Evolutionary conservation across 2,113 vertebrate genomes (phyloP), one percentile per base, ranked within the genome.

Genomic region (Xiphophorus maculatus): DNA sequence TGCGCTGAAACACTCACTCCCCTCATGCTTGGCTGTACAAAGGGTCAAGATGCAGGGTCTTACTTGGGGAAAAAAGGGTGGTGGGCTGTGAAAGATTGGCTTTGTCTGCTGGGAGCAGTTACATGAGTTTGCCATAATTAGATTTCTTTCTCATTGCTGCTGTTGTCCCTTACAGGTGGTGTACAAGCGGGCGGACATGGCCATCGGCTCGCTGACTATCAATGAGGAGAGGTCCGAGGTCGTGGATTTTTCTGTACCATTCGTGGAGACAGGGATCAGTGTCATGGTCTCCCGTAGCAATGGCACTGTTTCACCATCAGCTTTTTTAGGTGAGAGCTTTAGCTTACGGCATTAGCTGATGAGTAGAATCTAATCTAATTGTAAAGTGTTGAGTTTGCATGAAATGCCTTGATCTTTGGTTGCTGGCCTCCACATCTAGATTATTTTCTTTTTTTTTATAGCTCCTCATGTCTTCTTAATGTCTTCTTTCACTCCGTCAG

Each of bases 261-360:
- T 97, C 61, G 96, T 97, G 76, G 96, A 97, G 91, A 97, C 96
- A 0, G 96, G 96, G 42, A 97, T 97, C 92, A 97, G 96, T 30
- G 96, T 97, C 82, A 97, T 97, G 96, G 96, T 97, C 82, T 96
- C 96, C 25, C 95, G 96, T 64, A 97, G 96, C 95, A 97, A 97
- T 17, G 96, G 96, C 78, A 97, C 96, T 0, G 96, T 97, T 63
- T 97, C 96, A 17, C 96, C 96, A 8, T 97, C 96, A 0, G 96
- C 96, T 86, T 97, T 97, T 88, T 94, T 97, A 35, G 96, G 96
- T 97, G 91, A 94, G 93, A 65, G 40, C 29, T 35, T 33, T 11
- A 77, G 30, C 85, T 72, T 74, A 58, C 66, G 48, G 73, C 44
- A 29, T 32, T 19, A 54, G 80, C 75, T 69, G 67, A 78, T 79